Evolutionary conservation across 2,888 invertebrate genomes (phyloP).

Genomic region (Allacma fusca): DNA sequence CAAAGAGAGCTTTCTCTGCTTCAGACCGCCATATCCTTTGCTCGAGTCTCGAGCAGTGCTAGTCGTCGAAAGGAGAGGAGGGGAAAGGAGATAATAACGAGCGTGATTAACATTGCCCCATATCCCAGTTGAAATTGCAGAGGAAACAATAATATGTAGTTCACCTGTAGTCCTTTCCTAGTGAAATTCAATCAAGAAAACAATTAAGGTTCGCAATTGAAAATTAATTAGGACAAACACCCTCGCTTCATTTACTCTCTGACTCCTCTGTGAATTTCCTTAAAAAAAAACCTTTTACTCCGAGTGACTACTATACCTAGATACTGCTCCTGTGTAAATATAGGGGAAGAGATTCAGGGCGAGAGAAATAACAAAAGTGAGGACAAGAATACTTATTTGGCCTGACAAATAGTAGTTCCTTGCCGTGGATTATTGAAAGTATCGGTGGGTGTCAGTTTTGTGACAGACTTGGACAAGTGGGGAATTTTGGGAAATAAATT

Average conservation of each 20-base stretch:
- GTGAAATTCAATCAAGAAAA: background rate
- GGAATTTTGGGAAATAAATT: slow-evolving; percentile 7
- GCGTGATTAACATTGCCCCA: background rate
- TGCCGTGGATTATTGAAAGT: background rate
- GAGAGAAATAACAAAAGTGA: background rate
- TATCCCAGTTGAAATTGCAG: background rate
- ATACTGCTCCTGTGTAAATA: too few species aligned
- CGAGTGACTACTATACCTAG: too few species aligned
- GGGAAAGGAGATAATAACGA: background rate
- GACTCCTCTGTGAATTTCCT: too few species aligned
- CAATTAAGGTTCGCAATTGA: background rate
- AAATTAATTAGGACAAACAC: background rate
- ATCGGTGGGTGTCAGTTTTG: background rate
- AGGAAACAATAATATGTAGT: background rate
- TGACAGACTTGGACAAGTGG: slow-evolving; percentile 3
- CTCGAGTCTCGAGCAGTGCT: background rate
- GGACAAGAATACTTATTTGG: background rate
- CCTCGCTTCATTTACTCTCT: background rate
- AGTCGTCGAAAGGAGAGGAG: background rate
- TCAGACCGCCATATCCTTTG: background rate
- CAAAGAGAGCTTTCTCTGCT: background rate
- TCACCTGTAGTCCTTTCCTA: too few species aligned
- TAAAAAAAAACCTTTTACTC: too few species aligned
- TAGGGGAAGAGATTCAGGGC: background rate
- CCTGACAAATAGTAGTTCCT: background rate